Evolutionary conservation across 2,888 invertebrate species (phyloP), one percentile per base, ranked within the genome.

Genomic region (Shargacucullia verbasci): DNA sequence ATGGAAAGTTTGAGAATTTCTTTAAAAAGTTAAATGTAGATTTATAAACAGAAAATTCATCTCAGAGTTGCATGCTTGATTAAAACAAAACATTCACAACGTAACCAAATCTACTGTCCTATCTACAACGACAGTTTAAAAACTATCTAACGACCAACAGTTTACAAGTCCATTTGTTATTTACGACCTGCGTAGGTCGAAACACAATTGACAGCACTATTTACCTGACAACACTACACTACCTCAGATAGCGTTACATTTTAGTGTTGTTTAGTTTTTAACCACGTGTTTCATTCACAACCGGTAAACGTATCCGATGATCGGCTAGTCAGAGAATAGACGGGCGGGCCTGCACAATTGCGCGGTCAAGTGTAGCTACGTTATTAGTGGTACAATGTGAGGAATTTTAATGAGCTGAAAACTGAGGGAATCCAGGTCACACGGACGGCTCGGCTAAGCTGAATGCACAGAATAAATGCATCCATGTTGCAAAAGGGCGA

Each of bases 381-480:
- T 43, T 64, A 72, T 68, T 63, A 68, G 63, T 55, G 45, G 38
- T 43, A 64, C 59, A 66, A 66, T 64, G 68, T 65, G 61, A 58
- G 73, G 67, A 59, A 75, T 79, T 78, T 70, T 76, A 77, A 81
- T 78, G 74, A 76, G 56, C 61, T 77, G 68, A 70, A 75, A 74
- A 77, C 70, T 60, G 49, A 29, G 47, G 20, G 58, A 62, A 78
- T 66, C 70, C 70, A 71, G 81, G 79, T 76, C 81, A 77, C 53
- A 60, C 49, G 45, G 62, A 46, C 60, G 38, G 53, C 59, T 48
- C 37, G 43, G 40, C 33, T 34, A 14, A 38, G 37, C 39, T 77
- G 71, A 70, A 74, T 64, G 46, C 49, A 35, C 50, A 62, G 46
- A 67, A 70, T 60, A 67, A 70, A 52, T 56, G 38, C 52, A 48